phyloP scores from a whole-genome alignment of 2,888 invertebrate species.

The Tipula confusa region DNA sequence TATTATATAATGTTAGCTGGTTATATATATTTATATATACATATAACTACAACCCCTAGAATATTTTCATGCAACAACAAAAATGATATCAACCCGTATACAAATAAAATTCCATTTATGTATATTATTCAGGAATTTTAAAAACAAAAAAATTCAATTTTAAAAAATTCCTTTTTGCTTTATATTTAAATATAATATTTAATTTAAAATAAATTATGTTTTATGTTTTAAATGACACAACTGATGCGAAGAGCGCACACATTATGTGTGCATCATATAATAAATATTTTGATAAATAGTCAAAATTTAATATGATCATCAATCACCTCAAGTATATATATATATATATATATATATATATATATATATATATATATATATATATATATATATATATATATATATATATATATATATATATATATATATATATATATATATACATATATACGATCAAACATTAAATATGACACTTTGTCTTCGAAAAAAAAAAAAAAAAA shows the following conservation, averaged over 20 bases:
- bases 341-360: background rate
- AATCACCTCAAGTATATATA: background rate
- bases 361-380: background rate
- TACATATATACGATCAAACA: background rate
- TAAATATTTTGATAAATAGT: constrained; percentile 12
- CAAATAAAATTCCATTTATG: background rate
- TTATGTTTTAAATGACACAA: background rate
- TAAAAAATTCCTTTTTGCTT: background rate
- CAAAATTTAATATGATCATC: background rate
- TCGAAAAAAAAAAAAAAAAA: background rate
- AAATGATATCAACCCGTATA: background rate
- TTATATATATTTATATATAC: too few species aligned
- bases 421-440: background rate
- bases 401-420: background rate
- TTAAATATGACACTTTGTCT: background rate
- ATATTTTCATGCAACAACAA: background rate
- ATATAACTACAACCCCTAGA: background rate
- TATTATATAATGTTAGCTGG: too few species aligned
- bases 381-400: background rate
- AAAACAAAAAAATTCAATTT: too few species aligned
- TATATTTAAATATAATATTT: background rate
- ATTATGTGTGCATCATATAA: background rate
- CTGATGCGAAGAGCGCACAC: background rate
- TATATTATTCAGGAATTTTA: background rate
- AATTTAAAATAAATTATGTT: background rate